Conservation (phyloP, 2,797 vertebrate species). For the Eospalax fontanierii region DNA sequence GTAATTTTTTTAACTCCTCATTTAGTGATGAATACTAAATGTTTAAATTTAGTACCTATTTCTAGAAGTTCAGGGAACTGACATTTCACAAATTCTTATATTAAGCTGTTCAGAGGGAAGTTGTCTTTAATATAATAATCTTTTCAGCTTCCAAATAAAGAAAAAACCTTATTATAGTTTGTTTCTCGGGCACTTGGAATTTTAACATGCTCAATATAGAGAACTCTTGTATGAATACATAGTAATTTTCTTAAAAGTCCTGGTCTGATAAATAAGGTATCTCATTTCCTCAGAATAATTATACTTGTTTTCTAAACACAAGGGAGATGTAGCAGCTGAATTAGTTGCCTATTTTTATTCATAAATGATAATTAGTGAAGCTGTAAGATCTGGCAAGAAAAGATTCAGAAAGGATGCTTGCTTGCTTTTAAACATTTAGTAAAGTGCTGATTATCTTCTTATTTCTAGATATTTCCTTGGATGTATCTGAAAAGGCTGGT, state of each 20-base stretch:
- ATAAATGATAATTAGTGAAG: slow-evolving; percentile 65
- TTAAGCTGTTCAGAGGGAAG: slow-evolving; percentile 61
- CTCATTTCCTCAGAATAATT: slow-evolving; percentile 51
- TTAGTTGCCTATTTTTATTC: slow-evolving; percentile 50
- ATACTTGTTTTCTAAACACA: slow-evolving; percentile 75
- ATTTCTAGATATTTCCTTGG: slow-evolving; percentile 39
- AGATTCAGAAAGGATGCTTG: slow-evolving; percentile 24
- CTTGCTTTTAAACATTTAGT: slow-evolving; percentile 58
- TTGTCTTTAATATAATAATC: slow-evolving; percentile 59
- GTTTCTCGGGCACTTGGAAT: slow-evolving; percentile 62
- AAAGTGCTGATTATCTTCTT: slow-evolving; percentile 57
- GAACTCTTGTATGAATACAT: slow-evolving; percentile 30
- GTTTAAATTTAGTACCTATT: slow-evolving; percentile 66
- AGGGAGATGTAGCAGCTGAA: slow-evolving; percentile 64
- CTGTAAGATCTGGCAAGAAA: slow-evolving; percentile 32
- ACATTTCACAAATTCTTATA: slow-evolving; percentile 69
- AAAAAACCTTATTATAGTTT: slow-evolving; percentile 50
- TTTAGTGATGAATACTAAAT: slow-evolving; percentile 17
- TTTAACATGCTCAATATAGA: slow-evolving; percentile 55
- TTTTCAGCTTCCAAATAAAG: slow-evolving; percentile 70
- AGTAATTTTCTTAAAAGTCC: slow-evolving; percentile 52
- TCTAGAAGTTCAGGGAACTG: slow-evolving; percentile 60
- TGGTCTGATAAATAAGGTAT: slow-evolving; percentile 71
- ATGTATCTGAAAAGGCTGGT: not conserved
- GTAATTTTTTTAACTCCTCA: not conserved